phyloP scores from a whole-genome alignment of 2,888 invertebrate genomes.

The Philaethria dido region DNA sequence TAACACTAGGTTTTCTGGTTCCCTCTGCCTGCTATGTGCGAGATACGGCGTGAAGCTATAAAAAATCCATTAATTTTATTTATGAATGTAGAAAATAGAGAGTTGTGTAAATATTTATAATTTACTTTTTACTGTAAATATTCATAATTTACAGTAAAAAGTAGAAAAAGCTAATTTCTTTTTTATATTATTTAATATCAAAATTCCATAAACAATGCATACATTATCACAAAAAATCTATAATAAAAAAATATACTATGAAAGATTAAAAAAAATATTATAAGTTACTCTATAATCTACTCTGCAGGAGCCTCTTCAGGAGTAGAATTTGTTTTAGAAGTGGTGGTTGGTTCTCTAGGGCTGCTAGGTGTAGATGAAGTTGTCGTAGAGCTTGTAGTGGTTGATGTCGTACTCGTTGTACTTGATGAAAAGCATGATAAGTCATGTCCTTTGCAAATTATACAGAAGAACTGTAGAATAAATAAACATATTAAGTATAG shows the following conservation, averaged over 20 bases:
- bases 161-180: neutral
- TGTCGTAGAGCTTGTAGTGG: constrained; percentile 40
- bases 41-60: too few relatives aligned
- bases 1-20: too few relatives aligned
- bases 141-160: too few relatives aligned
- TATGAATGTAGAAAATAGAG: too few relatives aligned
- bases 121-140: too few relatives aligned
- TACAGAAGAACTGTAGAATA: constrained; percentile 54
- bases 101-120: too few relatives aligned
- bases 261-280: too few relatives aligned
- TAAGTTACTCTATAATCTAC: neutral
- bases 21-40: too few relatives aligned
- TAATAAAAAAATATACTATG: too few relatives aligned
- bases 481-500: constrained; percentile 21
- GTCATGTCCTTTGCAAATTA: constrained; percentile 58
- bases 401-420: constrained; percentile 32
- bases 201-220: neutral
- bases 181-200: neutral
- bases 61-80: too few relatives aligned
- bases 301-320: neutral
- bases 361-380: constrained; percentile 40
- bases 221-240: neutral
- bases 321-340: neutral
- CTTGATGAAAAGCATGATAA: constrained; percentile 45
- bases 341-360: neutral